Evolutionary conservation across 2,113 vertebrate species (phyloP).

Genomic region (Tyrannus savana): DNA sequence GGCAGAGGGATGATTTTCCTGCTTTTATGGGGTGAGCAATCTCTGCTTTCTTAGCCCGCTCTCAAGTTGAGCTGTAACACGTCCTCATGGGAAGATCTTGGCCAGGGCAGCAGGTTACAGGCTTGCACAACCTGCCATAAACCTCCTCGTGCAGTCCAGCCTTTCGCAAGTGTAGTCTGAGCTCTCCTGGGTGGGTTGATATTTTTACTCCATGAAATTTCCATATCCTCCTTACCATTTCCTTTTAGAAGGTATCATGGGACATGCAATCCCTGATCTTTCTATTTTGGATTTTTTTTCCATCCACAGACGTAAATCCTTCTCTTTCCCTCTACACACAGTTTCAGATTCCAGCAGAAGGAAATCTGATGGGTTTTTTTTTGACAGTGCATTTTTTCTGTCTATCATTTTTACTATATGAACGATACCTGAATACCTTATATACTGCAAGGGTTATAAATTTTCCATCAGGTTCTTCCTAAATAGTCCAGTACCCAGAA

Average conservation of each 20-base stretch:
- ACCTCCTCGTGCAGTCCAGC: not conserved
- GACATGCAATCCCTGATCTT: not conserved
- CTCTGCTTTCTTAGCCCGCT: not conserved
- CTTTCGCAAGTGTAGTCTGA: not conserved
- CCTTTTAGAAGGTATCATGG: slow-evolving; percentile 4
- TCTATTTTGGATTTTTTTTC: slow-evolving; percentile 11
- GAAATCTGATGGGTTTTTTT: not conserved
- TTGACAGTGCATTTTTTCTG: not conserved
- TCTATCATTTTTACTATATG: not conserved
- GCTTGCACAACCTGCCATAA: not conserved
- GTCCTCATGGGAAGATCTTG: not conserved
- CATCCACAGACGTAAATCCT: not conserved
- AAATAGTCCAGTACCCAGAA: not conserved
- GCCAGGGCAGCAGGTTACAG: not conserved
- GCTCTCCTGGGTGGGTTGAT: not conserved
- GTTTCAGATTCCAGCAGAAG: not conserved
- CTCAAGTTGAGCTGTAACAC: not conserved
- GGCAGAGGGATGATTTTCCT: not conserved
- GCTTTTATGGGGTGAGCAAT: not conserved
- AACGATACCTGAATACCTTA: not conserved
- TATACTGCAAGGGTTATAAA: not conserved
- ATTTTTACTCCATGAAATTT: slow-evolving; percentile 29
- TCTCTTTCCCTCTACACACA: not conserved
- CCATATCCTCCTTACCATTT: not conserved
- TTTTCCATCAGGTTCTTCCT: not conserved